These are phyloP conservation scores for Numenius arquata DNA, from an alignment of 2,113 vertebrate species.

Conservation along the genomic window DNA sequence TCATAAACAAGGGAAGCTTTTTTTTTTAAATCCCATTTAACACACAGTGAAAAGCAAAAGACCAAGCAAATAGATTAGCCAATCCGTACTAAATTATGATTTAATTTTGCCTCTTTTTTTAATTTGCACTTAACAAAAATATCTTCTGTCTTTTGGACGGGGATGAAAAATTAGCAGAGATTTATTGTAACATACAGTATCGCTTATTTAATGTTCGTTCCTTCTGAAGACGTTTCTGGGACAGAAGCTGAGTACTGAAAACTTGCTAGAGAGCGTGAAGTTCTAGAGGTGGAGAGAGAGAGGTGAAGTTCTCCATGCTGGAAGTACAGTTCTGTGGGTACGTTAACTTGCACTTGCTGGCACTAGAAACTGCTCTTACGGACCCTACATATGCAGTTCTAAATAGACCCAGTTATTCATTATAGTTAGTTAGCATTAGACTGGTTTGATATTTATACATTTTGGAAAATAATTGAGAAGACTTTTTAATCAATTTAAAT, in stretches of 20 bases:
- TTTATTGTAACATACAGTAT: not conserved
- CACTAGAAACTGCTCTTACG: not conserved
- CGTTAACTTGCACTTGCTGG: not conserved
- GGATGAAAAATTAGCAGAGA: not conserved
- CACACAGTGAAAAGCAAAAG: not conserved
- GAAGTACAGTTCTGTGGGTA: not conserved
- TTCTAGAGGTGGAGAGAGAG: no score
- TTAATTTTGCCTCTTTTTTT: not conserved
- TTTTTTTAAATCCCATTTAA: not conserved
- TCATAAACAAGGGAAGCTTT: not conserved
- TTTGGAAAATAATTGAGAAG: constrained; percentile 34
- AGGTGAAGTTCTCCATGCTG: not conserved
- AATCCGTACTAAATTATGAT: not conserved
- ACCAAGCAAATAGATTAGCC: not conserved
- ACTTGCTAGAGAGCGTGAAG: not conserved
- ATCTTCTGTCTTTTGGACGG: not conserved
- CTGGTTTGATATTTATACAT: constrained; percentile 6
- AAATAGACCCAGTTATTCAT: not conserved
- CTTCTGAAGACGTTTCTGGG: not conserved
- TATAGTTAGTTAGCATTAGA: not conserved
- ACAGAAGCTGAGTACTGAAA: not conserved
- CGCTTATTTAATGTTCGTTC: not conserved
- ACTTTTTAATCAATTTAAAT: constrained; percentile 40
- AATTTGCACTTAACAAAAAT: not conserved
- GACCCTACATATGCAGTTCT: not conserved